A percentile compares a stretch with the other conserved stretches of the same genome.
Evolutionary conservation across 2,113 vertebrate species (phyloP).

Genomic region (Xenus cinereus): DNA sequence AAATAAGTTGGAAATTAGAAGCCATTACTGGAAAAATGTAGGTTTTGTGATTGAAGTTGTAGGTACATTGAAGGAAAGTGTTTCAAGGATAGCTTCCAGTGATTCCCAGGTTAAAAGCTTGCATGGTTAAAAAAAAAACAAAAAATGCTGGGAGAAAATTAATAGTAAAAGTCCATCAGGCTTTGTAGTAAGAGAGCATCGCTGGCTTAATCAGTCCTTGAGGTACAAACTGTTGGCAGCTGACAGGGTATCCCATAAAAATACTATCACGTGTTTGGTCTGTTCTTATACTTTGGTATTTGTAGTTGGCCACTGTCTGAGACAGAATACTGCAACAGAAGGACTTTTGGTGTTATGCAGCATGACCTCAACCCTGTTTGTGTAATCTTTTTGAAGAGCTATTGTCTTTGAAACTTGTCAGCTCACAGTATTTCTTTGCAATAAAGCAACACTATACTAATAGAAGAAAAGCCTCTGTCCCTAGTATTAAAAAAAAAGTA

Average conservation of each 20-base stretch:
- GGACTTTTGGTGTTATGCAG: background rate
- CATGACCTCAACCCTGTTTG: background rate
- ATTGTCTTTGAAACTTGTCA: background rate
- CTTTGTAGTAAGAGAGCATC: background rate
- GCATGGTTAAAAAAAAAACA: background rate
- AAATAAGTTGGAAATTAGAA: background rate
- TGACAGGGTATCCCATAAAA: background rate
- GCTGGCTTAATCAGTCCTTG: background rate
- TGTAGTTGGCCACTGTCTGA: background rate
- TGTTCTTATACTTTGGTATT: background rate
- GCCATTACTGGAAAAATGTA: background rate
- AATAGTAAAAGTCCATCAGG: background rate
- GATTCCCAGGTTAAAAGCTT: background rate
- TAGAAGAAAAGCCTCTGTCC: background rate
- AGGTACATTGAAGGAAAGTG: background rate
- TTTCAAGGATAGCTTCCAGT: background rate
- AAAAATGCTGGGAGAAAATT: background rate
- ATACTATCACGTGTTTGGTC: background rate
- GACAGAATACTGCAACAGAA: background rate
- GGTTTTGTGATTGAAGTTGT: background rate
- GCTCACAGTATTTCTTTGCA: background rate
- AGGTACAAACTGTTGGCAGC: background rate
- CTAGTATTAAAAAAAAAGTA: background rate
- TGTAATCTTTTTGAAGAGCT: background rate
- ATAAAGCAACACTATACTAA: background rate